Evolutionary conservation across 2,888 invertebrate genomes (phyloP), one percentile per base, ranked within the genome.

Genomic region (Phalangium opilio): DNA sequence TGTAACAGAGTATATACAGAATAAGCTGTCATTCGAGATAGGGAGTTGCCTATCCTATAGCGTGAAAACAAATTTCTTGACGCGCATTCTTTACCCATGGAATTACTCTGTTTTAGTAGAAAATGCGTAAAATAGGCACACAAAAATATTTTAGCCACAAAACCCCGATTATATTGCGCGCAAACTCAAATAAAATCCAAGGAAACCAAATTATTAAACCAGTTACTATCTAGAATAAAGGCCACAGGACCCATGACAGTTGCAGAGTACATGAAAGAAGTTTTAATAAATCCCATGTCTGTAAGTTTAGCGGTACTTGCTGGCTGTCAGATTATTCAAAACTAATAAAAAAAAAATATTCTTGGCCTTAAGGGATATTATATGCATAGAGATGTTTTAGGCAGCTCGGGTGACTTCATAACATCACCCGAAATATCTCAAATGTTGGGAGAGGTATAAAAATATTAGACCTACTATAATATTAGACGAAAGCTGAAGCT

Each of bases 371-470:
- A 53, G 53, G 93, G 95, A 3, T 96, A 95, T 69, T 95, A 95
- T 62, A 89, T 87, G 79, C 61, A 53, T 35, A 21, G 76, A 56
- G 86, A 95, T 69, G 83, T 89, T 2, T 84, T 96, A 65, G 93
- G 96, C 0, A 70, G 73, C 43, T 67, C 74, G 8, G 96, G 96
- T 0, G 96, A 98, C 66, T 98, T 96, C 61, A 80, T 84, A 50
- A 98, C 98, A 3, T 93, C 96, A 0, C 98, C 98, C 3, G 98
- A 98, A 75, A 81, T 98, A 45, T 81, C 81, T 55, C 95, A 95
- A 67, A 75, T 98, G 60, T 98, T 98, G 73, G 96, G 96, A 46
- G 98, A 98, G 74, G 81, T 83, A 67, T 33, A 27, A 3, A 43
- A 17, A n/a, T n/a, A n/a, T n/a, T n/a, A n/a, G n/a, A n/a, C n/a